Evolutionary conservation across 2,113 vertebrate species (phyloP).

Genomic region (Burhinus oedicnemus): DNA sequence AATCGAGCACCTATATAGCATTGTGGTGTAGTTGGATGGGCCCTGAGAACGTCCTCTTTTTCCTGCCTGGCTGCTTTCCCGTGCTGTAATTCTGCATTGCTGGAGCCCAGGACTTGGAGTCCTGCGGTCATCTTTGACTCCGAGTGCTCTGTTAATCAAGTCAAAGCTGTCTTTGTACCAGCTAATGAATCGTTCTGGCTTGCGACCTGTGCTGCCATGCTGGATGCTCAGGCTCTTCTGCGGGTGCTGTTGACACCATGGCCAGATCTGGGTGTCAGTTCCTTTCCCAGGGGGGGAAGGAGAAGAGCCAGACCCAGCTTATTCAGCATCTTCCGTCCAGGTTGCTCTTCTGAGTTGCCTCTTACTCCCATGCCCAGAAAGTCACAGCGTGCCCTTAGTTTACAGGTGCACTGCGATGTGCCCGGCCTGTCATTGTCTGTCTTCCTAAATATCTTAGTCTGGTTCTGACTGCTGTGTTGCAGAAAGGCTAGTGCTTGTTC

Average conservation of each 20-base stretch:
- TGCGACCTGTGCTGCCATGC: not conserved
- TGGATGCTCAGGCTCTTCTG: not conserved
- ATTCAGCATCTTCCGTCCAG: not conserved
- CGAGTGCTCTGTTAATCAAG: not conserved
- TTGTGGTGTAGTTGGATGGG: not conserved
- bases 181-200: not conserved
- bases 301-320: not conserved
- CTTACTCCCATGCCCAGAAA: not conserved
- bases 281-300: not conserved
- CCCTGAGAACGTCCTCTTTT: not conserved
- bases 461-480: not conserved
- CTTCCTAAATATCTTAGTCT: not conserved
- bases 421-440: not conserved
- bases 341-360: not conserved
- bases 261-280: not conserved
- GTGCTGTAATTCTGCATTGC: not conserved
- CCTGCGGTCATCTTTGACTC: not conserved
- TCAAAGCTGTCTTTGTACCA: not conserved
- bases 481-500: not conserved
- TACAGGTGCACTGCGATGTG: rapidly evolving
- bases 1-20: not conserved
- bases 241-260: not conserved
- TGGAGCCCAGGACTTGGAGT: not conserved
- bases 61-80: not conserved
- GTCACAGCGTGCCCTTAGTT: not conserved